Evolutionary conservation across 2,797 vertebrate species (phyloP), one percentile per base, ranked within the genome.

Genomic region (Tinamus major): DNA sequence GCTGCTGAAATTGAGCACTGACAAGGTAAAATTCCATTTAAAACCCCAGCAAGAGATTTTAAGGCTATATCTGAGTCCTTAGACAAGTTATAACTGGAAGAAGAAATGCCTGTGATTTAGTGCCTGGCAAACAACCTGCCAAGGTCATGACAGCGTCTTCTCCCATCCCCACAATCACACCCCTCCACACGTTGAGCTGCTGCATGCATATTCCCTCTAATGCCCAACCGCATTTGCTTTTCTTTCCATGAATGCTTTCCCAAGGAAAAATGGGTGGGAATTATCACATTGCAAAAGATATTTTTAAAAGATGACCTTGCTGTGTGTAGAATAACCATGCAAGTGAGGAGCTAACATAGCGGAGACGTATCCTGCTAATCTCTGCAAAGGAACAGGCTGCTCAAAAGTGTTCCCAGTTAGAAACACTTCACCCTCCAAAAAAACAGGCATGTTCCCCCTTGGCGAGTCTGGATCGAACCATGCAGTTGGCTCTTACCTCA

Each of bases 61-160:
- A 79, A 88, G 83, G 87, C 75, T 87, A 68, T 80, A 65, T 68
- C 58, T 68, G 49, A 59, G 44, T 80, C 78, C 71, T 90, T 79
- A 61, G 61, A 84, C 61, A 76, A 75, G 80, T 75, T 79, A 71
- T 62, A 94, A 90, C 80, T 93, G 81, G 91, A 88, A 91, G 82
- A 79, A 96, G 65, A 91, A 93, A 81, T 23, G 48, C 31, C 78
- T 11, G 3, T 93, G 75, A 92, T 84, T 94, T 88, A 85, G n/a
- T 87, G 75, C 82, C 91, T 92, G 79, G 91, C 89, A 95, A 95
- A 92, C 92, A 95, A 92, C 59, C 62, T 0, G 0, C 80, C 85
- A 91, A 89, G 85, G 91, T 94, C 93, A 78, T 55, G 88, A 87
- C 58, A 79, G 86, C 75, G 92, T 85, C 92, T 92, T 96, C 55